Percentiles rank a stretch among this genome's conserved stretches.
Evolutionary conservation across 1,140 invertebrate genomes (phyloP).

Genomic region (Pseudachorutes palmiensis): DNA sequence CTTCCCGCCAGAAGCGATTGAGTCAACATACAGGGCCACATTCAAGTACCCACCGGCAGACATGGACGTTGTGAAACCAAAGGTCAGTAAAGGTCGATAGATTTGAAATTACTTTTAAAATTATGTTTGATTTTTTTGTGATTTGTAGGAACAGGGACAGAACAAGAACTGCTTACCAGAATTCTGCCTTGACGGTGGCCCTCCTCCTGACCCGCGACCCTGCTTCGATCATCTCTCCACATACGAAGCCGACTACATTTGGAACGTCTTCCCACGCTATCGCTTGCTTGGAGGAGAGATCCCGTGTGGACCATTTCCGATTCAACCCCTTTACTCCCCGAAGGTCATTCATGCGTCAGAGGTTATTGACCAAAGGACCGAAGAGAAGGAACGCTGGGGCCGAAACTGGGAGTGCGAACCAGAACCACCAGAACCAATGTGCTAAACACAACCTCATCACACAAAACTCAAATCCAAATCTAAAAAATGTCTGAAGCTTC

Average conservation of each 20-base stretch:
- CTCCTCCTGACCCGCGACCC: conserved; percentile 30
- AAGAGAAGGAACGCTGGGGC: conserved; percentile 37
- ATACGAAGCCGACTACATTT: conserved; percentile 32
- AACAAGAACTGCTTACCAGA: conserved; percentile 24
- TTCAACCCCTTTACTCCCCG: conserved; percentile 26
- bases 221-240: conserved; percentile 33
- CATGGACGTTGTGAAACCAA: too few species aligned
- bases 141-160: conserved; percentile 19
- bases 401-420: conserved; percentile 32
- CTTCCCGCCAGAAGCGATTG: conserved; percentile 31
- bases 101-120: too few species aligned
- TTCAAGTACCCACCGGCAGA: conserved; percentile 31
- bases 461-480: not conserved
- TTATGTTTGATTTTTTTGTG: too few species aligned
- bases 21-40: conserved; percentile 28
- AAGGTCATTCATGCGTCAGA: conserved; percentile 25
- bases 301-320: conserved; percentile 16
- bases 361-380: conserved; percentile 27
- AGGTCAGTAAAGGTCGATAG: too few species aligned
- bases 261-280: conserved; percentile 20
- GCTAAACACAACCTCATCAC: not conserved
- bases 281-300: conserved; percentile 32
- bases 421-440: conserved; percentile 12
- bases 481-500: too few species aligned
- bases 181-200: conserved; percentile 31